Base-by-base conservation (phyloP, 2,888 invertebrate genomes). In the Bimastos eiseni region DNA sequence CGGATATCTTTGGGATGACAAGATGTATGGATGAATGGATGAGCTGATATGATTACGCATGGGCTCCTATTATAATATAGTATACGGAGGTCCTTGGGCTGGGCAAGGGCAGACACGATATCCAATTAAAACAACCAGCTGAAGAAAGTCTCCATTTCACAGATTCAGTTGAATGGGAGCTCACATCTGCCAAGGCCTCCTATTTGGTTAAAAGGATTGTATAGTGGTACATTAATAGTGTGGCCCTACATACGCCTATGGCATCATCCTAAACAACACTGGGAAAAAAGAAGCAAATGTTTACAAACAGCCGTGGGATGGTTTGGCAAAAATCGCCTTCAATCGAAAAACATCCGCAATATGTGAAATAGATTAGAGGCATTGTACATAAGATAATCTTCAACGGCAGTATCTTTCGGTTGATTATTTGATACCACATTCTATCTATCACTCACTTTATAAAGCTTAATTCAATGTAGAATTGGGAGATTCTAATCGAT, bases 1-100 rank as follows among this genome's bases (percentile, higher is more conserved):
- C 38, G 6, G 15, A 44, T 44, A 44, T 44, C 49, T 49, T 5
- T n/a, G 30, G 70, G 70, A 70, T 70, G 70, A 70, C 70, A 70
- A 70, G 70, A 70, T n/a, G 70, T n/a, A 70, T n/a, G 70, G 70
- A 70, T 70, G 30, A 70, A 70, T 70, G 70, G 70, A n/a, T 70
- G n/a, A 70, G 70, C 70, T 70, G 30, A 30, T 70, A 13, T 30
- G 70, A 70, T n/a, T n/a, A 11, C 30, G 70, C 70, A 70, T 17
- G 0, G n/a, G 70, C 70, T n/a, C 15, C 6, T 41, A 41, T 41
- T 41, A 41, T n/a, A n/a, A n/a, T n/a, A n/a, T n/a, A n/a, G n/a
- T n/a, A n/a, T n/a, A n/a, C n/a, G n/a, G n/a, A n/a, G n/a, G n/a
- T n/a, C n/a, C n/a, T n/a, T n/a, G n/a, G n/a, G n/a, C n/a, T n/a